Conservation (phyloP, 2,888 invertebrate species). For the Lumbricus terrestris region DNA sequence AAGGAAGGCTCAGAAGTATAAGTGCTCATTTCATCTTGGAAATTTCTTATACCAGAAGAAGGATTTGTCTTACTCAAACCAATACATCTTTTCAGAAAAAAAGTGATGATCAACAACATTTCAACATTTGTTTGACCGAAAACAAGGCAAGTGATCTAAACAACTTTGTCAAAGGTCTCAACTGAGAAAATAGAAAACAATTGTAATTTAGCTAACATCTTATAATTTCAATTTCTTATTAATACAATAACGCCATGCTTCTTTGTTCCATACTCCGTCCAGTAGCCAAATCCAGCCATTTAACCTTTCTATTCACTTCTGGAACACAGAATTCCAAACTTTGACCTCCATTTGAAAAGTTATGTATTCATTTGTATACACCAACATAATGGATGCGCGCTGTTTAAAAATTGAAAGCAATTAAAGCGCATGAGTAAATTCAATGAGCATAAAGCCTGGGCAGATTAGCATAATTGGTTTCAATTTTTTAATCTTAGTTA, state of each 20-base stretch:
- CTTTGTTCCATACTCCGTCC: not conserved
- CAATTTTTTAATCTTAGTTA: too few relatives aligned
- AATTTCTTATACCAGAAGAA: not conserved
- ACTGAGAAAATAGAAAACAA: not conserved
- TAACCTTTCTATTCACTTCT: too few relatives aligned
- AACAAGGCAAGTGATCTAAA: not conserved
- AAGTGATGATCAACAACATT: not conserved
- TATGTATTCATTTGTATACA: too few relatives aligned
- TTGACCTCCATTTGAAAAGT: too few relatives aligned
- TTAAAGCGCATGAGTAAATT: too few relatives aligned
- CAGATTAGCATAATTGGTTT: too few relatives aligned
- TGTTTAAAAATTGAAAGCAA: too few relatives aligned
- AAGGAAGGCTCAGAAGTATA: not conserved
- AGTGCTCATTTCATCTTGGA: not conserved
- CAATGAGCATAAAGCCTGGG: too few relatives aligned
- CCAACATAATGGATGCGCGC: too few relatives aligned
- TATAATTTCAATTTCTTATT: not conserved
- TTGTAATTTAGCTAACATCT: not conserved
- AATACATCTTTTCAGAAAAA: not conserved
- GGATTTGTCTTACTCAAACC: not conserved
- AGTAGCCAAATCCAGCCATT: too few relatives aligned
- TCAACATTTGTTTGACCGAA: not conserved
- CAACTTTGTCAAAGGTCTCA: not conserved
- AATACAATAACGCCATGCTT: not conserved
- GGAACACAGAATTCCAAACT: too few relatives aligned